These are phyloP conservation scores for Ammodytes marinus DNA, from an alignment of 2,113 vertebrate genomes.

Conservation along the genomic window DNA sequence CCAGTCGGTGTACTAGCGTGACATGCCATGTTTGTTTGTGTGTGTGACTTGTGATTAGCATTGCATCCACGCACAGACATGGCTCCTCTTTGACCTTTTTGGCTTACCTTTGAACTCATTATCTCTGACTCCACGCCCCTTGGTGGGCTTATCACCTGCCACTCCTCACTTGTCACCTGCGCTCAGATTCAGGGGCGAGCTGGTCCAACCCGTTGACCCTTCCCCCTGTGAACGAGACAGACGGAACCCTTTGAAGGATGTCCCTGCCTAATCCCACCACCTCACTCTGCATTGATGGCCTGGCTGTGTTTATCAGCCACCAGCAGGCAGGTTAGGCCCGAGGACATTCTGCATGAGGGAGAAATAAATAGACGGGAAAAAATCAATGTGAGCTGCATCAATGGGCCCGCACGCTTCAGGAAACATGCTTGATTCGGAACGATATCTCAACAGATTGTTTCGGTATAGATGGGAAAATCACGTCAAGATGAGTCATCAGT, in stretches of 20 bases:
- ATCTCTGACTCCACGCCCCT: constrained; percentile 64
- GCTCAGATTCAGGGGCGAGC: constrained; percentile 47
- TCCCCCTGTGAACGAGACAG: constrained; percentile 59
- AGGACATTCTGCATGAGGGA: constrained; percentile 49
- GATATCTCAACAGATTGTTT: constrained; percentile 28
- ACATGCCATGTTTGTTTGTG: constrained; percentile 19
- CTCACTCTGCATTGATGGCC: constrained; percentile 60
- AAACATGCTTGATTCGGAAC: constrained; percentile 52
- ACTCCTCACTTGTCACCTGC: constrained; percentile 66
- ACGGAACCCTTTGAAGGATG: constrained; percentile 73
- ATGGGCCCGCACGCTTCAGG: constrained; percentile 36
- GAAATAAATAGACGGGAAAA: constrained; percentile 69
- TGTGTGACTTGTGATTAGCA: constrained; percentile 51
- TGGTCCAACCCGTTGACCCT: constrained; percentile 49
- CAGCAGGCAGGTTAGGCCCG: constrained; percentile 48
- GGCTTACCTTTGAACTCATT: constrained; percentile 73
- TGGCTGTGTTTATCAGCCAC: constrained; percentile 73
- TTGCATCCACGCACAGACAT: constrained; percentile 26
- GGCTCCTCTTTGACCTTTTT: constrained; percentile 71
- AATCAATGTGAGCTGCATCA: constrained; percentile 69
- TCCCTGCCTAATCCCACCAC: constrained; percentile 52
- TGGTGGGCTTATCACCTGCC: constrained; percentile 69
- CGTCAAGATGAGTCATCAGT: constrained; percentile 31
- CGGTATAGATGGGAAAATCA: constrained; percentile 42
- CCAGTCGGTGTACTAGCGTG: background rate